Percentiles rank a stretch among this genome's conserved stretches.
Evolutionary conservation across 1,140 invertebrate species (phyloP).

Genomic region (Lamellibrachia luymesi): DNA sequence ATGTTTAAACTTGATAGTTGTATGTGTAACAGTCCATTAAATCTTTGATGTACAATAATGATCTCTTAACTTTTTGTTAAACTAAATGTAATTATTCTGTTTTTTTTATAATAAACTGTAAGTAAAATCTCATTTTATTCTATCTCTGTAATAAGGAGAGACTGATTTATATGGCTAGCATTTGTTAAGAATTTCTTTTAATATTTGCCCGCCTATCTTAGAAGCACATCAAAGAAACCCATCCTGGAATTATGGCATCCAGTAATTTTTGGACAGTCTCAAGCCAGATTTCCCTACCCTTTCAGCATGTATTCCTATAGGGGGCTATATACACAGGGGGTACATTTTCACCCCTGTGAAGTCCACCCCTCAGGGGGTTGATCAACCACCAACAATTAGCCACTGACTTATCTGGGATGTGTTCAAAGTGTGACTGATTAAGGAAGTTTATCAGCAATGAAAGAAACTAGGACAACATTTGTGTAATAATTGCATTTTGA

Average conservation of each 20-base stretch:
- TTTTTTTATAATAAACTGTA: not conserved
- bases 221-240: not conserved
- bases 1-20: not conserved
- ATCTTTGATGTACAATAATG: not conserved
- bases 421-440: conserved; percentile 1
- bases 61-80: not conserved
- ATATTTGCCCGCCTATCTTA: not conserved
- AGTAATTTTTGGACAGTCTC: not conserved
- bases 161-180: not conserved
- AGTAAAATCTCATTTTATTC: not conserved
- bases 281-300: not conserved
- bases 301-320: not conserved
- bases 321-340: not conserved
- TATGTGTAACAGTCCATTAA: not conserved
- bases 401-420: not conserved
- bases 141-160: not conserved
- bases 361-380: not conserved
- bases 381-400: not conserved
- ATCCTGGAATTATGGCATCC: not conserved
- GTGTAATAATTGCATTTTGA: not conserved
- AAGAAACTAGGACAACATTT: not conserved
- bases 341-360: not conserved
- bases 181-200: not conserved
- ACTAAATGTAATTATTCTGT: not conserved
- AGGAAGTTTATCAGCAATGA: not conserved